phyloP scores from a whole-genome alignment of 2,888 invertebrate genomes.

The Zygaena filipendulae region DNA sequence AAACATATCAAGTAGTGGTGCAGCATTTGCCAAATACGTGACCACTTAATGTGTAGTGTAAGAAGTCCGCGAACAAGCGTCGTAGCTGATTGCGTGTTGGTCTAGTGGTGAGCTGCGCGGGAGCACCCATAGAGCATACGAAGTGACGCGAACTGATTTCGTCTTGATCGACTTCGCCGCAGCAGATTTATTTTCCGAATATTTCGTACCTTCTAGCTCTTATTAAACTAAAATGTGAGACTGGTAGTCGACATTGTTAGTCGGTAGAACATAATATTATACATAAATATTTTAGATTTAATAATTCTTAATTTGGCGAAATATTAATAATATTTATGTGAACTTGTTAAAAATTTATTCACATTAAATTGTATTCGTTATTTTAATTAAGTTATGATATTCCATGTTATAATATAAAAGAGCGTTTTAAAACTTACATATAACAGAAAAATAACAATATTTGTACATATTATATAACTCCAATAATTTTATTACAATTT shows the following conservation, averaged over 20 bases:
- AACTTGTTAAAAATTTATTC: slow-evolving; percentile 50
- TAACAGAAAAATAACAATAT: slow-evolving; percentile 41
- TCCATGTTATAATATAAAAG: slow-evolving; percentile 51
- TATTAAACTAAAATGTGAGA: slow-evolving; percentile 67
- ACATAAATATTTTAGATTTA: slow-evolving; percentile 56
- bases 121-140: slow-evolving; percentile 24
- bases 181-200: slow-evolving; percentile 52
- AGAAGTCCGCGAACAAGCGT: slow-evolving; percentile 36
- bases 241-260: slow-evolving; percentile 68
- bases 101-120: slow-evolving; percentile 9
- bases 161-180: slow-evolving; percentile 50
- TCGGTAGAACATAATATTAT: slow-evolving; percentile 50
- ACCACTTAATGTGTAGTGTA: slow-evolving; percentile 61
- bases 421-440: slow-evolving; percentile 52
- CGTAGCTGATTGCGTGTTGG: slow-evolving; percentile 15
- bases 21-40: slow-evolving; percentile 48
- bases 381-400: slow-evolving; percentile 48
- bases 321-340: slow-evolving; percentile 44
- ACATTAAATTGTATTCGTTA: slow-evolving; percentile 38
- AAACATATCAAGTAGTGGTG: slow-evolving; percentile 67
- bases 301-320: slow-evolving; percentile 53
- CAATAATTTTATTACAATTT: no score
- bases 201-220: slow-evolving; percentile 62
- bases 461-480: no score
- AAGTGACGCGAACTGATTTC: slow-evolving; percentile 52